A percentile compares a stretch with the other conserved stretches of the same genome.
Evolutionary conservation across 1,140 invertebrate species (phyloP).

Genomic region (Thaumatotibia leucotreta): DNA sequence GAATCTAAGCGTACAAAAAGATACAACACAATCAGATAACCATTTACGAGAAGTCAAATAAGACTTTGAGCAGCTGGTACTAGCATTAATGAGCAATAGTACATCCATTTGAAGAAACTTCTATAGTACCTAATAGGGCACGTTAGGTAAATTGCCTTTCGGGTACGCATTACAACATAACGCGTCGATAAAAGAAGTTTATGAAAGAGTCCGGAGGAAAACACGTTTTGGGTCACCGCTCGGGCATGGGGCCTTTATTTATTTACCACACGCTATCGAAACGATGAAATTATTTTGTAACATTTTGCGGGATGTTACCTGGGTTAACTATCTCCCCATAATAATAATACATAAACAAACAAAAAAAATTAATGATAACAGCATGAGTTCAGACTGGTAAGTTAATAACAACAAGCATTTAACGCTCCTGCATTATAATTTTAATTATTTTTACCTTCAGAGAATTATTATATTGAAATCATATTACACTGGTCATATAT

Average conservation of each 20-base stretch:
- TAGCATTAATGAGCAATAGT: conserved; percentile 19
- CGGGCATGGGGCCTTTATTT: not conserved
- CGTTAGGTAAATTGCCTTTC: conserved; percentile 26
- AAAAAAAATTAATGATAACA: no score
- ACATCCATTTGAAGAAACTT: conserved; percentile 21
- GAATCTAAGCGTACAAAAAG: no score
- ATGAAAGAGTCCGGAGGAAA: conserved; percentile 22
- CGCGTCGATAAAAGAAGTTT: conserved; percentile 33
- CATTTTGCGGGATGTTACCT: not conserved
- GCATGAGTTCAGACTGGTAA: no score
- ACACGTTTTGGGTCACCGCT: conserved; percentile 19
- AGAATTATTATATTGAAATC: no score
- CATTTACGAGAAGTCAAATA: not conserved
- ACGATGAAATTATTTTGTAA: not conserved
- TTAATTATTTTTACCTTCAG: no score
- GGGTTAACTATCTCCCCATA: no score
- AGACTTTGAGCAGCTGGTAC: not conserved
- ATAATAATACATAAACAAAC: no score
- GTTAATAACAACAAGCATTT: no score
- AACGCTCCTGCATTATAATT: no score
- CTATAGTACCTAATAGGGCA: not conserved
- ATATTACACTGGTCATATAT: no score
- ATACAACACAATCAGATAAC: no score
- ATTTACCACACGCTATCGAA: conserved; percentile 1
- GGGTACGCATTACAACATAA: conserved; percentile 29